Percentiles rank a stretch among this genome's conserved stretches.
These are phyloP conservation scores for Dendroctonus ponderosae DNA, from an alignment of 1,140 invertebrate species.

Conservation along the genomic window DNA sequence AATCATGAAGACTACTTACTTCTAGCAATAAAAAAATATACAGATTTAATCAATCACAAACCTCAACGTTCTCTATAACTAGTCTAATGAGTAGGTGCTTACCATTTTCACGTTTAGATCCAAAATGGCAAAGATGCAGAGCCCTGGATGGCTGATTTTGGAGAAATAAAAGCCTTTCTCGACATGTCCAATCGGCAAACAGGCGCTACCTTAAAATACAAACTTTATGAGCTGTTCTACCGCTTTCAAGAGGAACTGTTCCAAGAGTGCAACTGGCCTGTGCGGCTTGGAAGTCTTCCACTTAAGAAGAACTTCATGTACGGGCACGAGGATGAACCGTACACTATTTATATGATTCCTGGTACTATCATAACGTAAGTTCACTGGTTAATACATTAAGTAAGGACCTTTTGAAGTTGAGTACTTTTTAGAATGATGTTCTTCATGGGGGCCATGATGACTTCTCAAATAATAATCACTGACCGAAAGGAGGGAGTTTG, in stretches of 20 bases:
- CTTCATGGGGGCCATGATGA: conserved; percentile 76
- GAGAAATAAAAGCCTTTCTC: conserved; percentile 56
- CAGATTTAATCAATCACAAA: no score
- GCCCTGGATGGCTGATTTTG: conserved; percentile 56
- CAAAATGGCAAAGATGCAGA: conserved; percentile 54
- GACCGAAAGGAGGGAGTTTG: conserved; percentile 79
- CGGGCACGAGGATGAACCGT: conserved; percentile 63
- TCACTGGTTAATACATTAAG: conserved; percentile 3
- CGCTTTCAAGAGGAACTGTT: conserved; percentile 58
- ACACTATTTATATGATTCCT: conserved; percentile 74
- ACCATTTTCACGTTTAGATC: conserved; percentile 37
- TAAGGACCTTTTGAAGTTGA: not conserved
- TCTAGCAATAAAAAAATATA: no score
- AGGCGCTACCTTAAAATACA: conserved; percentile 61
- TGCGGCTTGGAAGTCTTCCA: conserved; percentile 58
- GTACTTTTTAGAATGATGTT: conserved; percentile 65
- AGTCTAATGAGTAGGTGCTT: not conserved
- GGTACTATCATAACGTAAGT: conserved; percentile 71
- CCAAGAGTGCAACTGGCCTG: conserved; percentile 58
- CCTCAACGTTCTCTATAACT: no score
- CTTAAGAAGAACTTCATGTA: conserved; percentile 68
- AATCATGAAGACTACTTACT: no score
- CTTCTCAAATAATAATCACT: conserved; percentile 75
- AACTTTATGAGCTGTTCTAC: conserved; percentile 62
- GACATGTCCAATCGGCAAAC: conserved; percentile 67